Percentiles rank a stretch among this genome's conserved stretches.
These are phyloP conservation scores for Ariolimax columbianus DNA, from an alignment of 2,888 invertebrate species.

Conservation along the genomic window DNA sequence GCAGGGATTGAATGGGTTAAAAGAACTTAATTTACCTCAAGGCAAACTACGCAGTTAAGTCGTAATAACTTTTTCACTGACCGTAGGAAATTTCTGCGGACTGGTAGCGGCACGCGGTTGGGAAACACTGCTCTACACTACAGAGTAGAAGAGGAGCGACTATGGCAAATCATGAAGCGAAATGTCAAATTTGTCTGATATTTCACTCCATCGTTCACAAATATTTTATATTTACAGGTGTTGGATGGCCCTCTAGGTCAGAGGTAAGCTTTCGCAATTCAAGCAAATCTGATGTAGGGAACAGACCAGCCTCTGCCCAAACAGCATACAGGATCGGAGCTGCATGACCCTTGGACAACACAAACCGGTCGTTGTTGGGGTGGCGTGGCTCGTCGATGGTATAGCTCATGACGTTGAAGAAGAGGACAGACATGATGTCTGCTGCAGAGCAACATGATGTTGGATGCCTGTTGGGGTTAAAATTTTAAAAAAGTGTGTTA, in stretches of 20 bases:
- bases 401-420: conserved; percentile 97
- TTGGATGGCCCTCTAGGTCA: conserved; percentile 99
- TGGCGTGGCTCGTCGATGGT: conserved; percentile 91
- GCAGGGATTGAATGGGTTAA: no score
- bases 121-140: no score
- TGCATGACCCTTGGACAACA: conserved; percentile 98
- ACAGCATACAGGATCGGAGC: conserved; percentile 99
- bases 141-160: no score
- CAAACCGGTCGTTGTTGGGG: conserved; percentile 94
- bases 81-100: no score
- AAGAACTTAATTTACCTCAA: no score
- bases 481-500: no score
- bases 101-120: no score
- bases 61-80: no score
- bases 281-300: conserved; percentile 88
- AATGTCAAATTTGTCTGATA: no score
- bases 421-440: conserved; percentile 98
- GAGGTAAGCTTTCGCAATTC: conserved; percentile 94
- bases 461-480: conserved; percentile 87
- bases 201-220: no score
- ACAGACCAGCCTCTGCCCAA: conserved; percentile 93
- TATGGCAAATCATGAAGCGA: no score
- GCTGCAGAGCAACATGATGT: conserved; percentile 99
- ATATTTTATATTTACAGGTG: conserved; percentile 86
- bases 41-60: no score